Base-by-base conservation (phyloP, 2,888 invertebrate species). In the Napeogenes sylphis region DNA sequence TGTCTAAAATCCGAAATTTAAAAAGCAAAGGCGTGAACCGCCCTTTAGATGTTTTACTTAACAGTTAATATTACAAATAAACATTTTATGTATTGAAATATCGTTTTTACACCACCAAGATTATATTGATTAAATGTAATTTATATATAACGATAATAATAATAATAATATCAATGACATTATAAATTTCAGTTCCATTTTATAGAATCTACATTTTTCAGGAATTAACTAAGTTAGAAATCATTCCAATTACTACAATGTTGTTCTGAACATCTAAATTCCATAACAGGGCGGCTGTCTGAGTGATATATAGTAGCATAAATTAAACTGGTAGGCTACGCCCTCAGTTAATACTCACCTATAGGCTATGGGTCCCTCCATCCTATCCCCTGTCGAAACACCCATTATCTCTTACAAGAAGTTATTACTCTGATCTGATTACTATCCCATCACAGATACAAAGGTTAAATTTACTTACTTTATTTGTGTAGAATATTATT, bases 201-300 rank as follows among this genome's bases (percentile, higher is more conserved):
- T 21, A 21, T 21, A 21, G 21, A 21, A 0, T 21, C 21, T 21
- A 21, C 21, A 21, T 21, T 21, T 21, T 21, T 21, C 21, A 21
- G 21, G 21, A 21, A 21, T 21, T 21, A 21, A 21, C 21, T 65
- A 55, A 70, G 74, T 72, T 73, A 73, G 76, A 69, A 35, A 68
- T 72, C 73, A 79, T 81, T 84, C 87, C 89, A 85, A 89, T 90
- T 88, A 87, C 83, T 82, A 90, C 90, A 87, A 81, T 84, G 90
- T 90, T 88, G 89, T 84, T 66, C 69, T 70, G 76, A 85, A 90
- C 90, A 82, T 88, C 90, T 90, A 89, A 89, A 90, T 90, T 88
- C 89, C 85, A 83, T 85, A 85, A 21, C 21, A 21, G 21, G 21
- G 21, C 78, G 79, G 81, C 85, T 81, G 87, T 84, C 85, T 75